These are phyloP conservation scores for Euwallacea fornicatus DNA, from an alignment of 1,140 invertebrate genomes.

Conservation along the genomic window DNA sequence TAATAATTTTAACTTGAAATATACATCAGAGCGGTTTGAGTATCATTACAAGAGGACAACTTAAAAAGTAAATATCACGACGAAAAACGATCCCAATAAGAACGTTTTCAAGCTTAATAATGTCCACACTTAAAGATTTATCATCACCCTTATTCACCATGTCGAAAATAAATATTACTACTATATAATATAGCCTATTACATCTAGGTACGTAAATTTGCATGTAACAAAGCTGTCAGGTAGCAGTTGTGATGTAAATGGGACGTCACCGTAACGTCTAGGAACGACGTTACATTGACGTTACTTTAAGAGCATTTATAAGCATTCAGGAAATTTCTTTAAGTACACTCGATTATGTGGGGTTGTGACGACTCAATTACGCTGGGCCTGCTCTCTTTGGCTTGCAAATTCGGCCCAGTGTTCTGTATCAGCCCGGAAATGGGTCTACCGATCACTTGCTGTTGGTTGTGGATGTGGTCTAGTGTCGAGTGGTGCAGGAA, in stretches of 20 bases:
- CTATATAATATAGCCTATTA: too few relatives aligned
- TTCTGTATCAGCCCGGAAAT: conserved; percentile 31
- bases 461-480: conserved; percentile 4
- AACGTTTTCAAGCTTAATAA: conserved; percentile 6
- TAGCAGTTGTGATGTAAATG: too few relatives aligned
- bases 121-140: too few relatives aligned
- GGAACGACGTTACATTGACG: too few relatives aligned
- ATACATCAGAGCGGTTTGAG: neutral
- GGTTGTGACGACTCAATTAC: conserved; percentile 84
- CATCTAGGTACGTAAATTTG: too few relatives aligned
- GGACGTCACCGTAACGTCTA: too few relatives aligned
- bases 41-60: conserved; percentile 16
- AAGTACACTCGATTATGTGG: conserved; percentile 86
- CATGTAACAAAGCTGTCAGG: too few relatives aligned
- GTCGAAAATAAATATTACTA: too few relatives aligned
- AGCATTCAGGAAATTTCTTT: conserved; percentile 50
- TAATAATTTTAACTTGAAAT: conserved; percentile 7
- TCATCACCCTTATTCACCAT: too few relatives aligned
- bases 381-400: conserved; percentile 70
- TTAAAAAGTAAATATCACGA: conserved; percentile 19
- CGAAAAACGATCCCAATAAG: neutral
- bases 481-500: neutral
- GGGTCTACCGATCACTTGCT: conserved; percentile 35
- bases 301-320: too few relatives aligned
- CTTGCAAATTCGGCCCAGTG: conserved; percentile 15